These are phyloP conservation scores for Microcaecilia unicolor DNA, from an alignment of 2,797 vertebrate species.

Conservation along the genomic window DNA sequence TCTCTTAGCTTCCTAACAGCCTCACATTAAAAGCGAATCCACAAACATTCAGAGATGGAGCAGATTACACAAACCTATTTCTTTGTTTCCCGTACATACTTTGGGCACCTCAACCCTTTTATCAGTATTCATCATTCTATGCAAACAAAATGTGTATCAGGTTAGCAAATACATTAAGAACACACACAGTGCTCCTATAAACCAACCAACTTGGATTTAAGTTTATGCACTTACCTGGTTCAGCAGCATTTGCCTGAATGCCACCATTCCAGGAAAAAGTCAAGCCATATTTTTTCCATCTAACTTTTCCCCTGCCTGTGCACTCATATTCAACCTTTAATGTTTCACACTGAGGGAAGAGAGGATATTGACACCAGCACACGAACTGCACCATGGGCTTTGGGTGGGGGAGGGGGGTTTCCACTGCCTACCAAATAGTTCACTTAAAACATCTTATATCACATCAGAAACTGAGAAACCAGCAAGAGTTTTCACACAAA, in stretches of 20 bases:
- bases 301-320: conserved; percentile 6
- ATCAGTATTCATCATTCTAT: no score
- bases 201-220: background rate
- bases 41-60: no score
- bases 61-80: no score
- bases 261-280: fast-evolving
- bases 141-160: no score
- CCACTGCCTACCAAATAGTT: conserved; percentile 41
- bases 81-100: no score
- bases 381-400: conserved; percentile 54
- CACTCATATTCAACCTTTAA: conserved; percentile 29
- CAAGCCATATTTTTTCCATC: conserved; percentile 27
- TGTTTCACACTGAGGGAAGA: conserved; percentile 37
- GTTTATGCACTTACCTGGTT: conserved; percentile 21
- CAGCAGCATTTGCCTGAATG: background rate
- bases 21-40: no score
- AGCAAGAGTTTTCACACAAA: no score
- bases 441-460: conserved; percentile 21
- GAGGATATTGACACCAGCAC: conserved; percentile 28
- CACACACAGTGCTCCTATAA: no score
- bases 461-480: no score
- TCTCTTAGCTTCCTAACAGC: no score
- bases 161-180: no score
- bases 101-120: no score
- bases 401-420: conserved; percentile 20